phyloP scores from a whole-genome alignment of 2,797 vertebrate genomes.

The Acanthiza pusilla region DNA sequence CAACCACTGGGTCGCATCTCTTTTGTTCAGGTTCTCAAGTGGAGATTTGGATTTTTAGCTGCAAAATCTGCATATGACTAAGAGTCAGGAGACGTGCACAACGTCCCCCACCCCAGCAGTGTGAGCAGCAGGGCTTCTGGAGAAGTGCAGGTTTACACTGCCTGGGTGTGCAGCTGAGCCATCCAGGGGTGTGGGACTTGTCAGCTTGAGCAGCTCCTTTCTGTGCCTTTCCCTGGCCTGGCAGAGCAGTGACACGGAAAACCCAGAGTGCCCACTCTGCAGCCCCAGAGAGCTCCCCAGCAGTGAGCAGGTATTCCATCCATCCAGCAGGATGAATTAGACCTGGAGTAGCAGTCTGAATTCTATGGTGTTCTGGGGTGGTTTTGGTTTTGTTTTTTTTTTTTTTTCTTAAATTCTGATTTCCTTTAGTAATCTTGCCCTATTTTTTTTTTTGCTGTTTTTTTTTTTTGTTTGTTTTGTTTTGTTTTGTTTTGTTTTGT shows the following conservation, averaged over 20 bases:
- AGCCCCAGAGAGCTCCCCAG: neutral
- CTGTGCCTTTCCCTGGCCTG: fast-evolving
- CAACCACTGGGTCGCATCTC: neutral
- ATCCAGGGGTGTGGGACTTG: neutral
- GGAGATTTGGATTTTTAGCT: neutral
- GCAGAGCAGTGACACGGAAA: neutral
- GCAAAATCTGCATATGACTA: slow-evolving; percentile 32
- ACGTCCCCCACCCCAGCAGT: neutral
- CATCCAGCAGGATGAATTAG: neutral
- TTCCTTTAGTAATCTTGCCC: neutral
- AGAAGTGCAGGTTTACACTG: neutral
- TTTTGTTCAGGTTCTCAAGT: neutral
- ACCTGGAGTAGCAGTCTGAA: neutral
- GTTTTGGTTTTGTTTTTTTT: fast-evolving
- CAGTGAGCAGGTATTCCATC: too few relatives aligned
- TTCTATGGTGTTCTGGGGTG: neutral
- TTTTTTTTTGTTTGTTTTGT: too few relatives aligned
- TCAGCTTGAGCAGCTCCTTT: neutral
- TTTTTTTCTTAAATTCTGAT: neutral
- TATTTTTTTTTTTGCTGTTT: neutral
- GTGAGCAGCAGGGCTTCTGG: neutral
- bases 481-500: too few relatives aligned
- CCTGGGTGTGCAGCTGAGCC: neutral
- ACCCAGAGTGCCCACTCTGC: fast-evolving
- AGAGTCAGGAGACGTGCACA: neutral